These are phyloP conservation scores for Tachypleus tridentatus DNA, from an alignment of 1,140 invertebrate species.

Conservation along the genomic window DNA sequence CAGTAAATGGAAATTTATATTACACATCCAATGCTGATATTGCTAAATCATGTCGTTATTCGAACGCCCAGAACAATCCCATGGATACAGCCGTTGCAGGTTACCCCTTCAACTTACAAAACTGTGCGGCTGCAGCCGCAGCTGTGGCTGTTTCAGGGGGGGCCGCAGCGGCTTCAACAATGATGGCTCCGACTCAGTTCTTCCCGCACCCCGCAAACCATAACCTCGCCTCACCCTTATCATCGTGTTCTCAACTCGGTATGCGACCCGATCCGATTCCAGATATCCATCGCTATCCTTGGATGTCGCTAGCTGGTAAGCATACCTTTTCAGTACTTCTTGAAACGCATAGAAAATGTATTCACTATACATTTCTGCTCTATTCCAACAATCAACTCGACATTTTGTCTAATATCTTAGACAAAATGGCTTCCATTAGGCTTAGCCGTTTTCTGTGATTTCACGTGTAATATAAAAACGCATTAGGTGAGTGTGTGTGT, in stretches of 20 bases:
- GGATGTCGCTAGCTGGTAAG: no score
- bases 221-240: conserved; percentile 42
- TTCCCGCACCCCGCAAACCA: conserved; percentile 62
- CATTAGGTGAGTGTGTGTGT: no score
- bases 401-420: no score
- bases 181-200: conserved; percentile 58
- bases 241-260: conserved; percentile 29
- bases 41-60: conserved; percentile 22
- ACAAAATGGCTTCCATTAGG: no score
- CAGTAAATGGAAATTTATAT: conserved; percentile 33
- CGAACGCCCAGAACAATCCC: conserved; percentile 42
- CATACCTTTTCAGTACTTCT: no score
- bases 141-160: neutral
- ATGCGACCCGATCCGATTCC: conserved; percentile 41
- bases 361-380: no score
- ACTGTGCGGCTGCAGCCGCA: conserved; percentile 35
- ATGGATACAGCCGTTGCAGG: conserved; percentile 43
- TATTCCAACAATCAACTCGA: no score
- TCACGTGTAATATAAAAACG: no score
- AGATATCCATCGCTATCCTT: no score
- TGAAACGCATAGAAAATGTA: no score
- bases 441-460: no score
- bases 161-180: conserved; percentile 42
- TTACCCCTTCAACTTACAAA: conserved; percentile 45
- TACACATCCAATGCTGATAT: conserved; percentile 20